These are phyloP conservation scores for Hippocampus kuda DNA, from an alignment of 2,797 vertebrate species.

Conservation along the genomic window DNA sequence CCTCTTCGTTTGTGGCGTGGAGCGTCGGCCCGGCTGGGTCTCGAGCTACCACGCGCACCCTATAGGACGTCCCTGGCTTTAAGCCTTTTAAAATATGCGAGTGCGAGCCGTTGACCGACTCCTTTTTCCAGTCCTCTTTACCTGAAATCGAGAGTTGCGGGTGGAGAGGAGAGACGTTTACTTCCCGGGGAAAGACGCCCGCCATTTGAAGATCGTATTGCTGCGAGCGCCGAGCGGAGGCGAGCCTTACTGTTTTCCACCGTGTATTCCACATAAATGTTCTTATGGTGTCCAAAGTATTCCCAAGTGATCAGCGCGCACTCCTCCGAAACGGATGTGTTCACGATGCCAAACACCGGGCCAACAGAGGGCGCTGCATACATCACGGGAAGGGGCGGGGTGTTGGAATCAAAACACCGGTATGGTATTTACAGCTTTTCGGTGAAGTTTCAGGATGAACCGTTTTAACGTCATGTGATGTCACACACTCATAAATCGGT, in stretches of 20 bases:
- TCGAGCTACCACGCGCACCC: conserved; percentile 84
- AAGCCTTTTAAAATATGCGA: conserved; percentile 87
- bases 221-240: neutral
- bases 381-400: conserved; percentile 42
- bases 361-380: conserved; percentile 73
- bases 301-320: conserved; percentile 88
- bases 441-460: neutral
- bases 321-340: conserved; percentile 75
- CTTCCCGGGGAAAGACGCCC: too few relatives aligned
- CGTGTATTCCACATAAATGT: conserved; percentile 91
- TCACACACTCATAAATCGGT: too few relatives aligned
- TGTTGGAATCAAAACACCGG: conserved; percentile 10
- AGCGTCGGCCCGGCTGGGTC: conserved; percentile 69
- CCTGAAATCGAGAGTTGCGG: conserved; percentile 62
- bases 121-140: conserved; percentile 90
- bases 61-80: conserved; percentile 89
- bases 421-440: too few relatives aligned
- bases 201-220: neutral
- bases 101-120: conserved; percentile 85
- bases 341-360: conserved; percentile 80
- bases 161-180: conserved; percentile 13
- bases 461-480: neutral
- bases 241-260: conserved; percentile 90
- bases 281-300: conserved; percentile 84
- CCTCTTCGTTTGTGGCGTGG: conserved; percentile 78